Evolutionary conservation across 2,888 invertebrate species (phyloP).

Genomic region (Diogma glabrata): DNA sequence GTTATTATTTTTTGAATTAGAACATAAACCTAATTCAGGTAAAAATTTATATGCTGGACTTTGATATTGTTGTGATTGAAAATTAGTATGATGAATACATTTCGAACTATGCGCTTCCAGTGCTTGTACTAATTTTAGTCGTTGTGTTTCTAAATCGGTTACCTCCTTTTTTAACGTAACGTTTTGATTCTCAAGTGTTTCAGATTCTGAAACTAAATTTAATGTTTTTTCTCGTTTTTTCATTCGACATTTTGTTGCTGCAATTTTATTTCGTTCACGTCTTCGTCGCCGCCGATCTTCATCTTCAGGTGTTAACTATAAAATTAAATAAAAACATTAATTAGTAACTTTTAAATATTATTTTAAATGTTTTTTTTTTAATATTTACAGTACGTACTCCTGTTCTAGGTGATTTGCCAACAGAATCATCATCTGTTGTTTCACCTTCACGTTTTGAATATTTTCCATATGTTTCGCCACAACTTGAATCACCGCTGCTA

Average conservation of each 20-base stretch:
- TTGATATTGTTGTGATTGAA: slow-evolving; percentile 30
- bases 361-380: not conserved
- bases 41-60: slow-evolving; percentile 34
- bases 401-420: slow-evolving; percentile 42
- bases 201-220: slow-evolving; percentile 76
- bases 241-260: slow-evolving; percentile 87
- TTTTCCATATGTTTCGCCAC: slow-evolving; percentile 30
- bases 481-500: slow-evolving; percentile 49
- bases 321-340: slow-evolving; percentile 23
- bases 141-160: slow-evolving; percentile 67
- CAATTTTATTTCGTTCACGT: slow-evolving; percentile 86
- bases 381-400: slow-evolving; percentile 34
- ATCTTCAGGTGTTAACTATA: slow-evolving; percentile 77
- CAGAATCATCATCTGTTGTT: slow-evolving; percentile 33
- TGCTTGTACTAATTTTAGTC: slow-evolving; percentile 67
- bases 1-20: slow-evolving; percentile 17
- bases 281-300: slow-evolving; percentile 76
- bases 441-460: slow-evolving; percentile 17
- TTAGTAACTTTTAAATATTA: not conserved
- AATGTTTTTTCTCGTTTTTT: slow-evolving; percentile 85
- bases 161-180: slow-evolving; percentile 73
- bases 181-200: slow-evolving; percentile 74
- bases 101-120: slow-evolving; percentile 60
- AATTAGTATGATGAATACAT: slow-evolving; percentile 43
- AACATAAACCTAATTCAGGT: slow-evolving; percentile 27